A percentile compares a stretch with the other conserved stretches of the same genome.
Evolutionary conservation across 1,140 invertebrate genomes (phyloP).

Genomic region (Cephus cinctus): DNA sequence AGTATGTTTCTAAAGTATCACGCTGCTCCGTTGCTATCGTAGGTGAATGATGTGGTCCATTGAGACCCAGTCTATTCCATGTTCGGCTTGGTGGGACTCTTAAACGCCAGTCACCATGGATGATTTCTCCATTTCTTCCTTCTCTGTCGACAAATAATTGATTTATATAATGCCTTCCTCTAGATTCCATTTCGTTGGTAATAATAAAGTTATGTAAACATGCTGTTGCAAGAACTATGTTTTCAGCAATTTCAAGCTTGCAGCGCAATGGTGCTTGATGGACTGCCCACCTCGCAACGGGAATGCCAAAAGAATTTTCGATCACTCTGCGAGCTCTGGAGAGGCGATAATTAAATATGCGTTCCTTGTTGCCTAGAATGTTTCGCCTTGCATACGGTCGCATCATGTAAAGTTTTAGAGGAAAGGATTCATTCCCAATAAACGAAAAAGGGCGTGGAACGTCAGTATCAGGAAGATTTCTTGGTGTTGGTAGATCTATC

Average conservation of each 20-base stretch:
- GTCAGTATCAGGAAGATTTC: background rate
- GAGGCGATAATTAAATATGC: slow-evolving; percentile 53
- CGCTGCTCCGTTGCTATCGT: too few species aligned
- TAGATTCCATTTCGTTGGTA: background rate
- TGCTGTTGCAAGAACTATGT: slow-evolving; percentile 23
- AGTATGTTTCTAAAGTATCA: too few species aligned
- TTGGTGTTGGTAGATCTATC: slow-evolving; percentile 11
- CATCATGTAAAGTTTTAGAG: slow-evolving; percentile 36
- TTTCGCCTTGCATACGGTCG: slow-evolving; percentile 30
- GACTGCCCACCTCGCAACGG: slow-evolving; percentile 34
- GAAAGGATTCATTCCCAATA: slow-evolving; percentile 53
- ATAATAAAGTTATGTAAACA: slow-evolving; percentile 21
- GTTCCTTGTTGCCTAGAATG: slow-evolving; percentile 19
- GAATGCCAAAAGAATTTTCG: slow-evolving; percentile 22
- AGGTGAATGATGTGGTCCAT: too few species aligned
- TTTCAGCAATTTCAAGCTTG: slow-evolving; percentile 17
- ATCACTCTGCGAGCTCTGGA: slow-evolving; percentile 10
- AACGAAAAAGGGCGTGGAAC: slow-evolving; percentile 28
- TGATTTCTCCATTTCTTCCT: too few species aligned
- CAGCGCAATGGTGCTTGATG: slow-evolving; percentile 35
- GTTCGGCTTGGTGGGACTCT: too few species aligned
- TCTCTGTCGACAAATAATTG: too few species aligned
- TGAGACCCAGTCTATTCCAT: too few species aligned
- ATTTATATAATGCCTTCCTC: too few species aligned
- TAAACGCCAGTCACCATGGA: too few species aligned